Percentiles rank a stretch among this genome's conserved stretches.
phyloP scores from a whole-genome alignment of 2,888 invertebrate genomes.

The Campoplex nolae region DNA sequence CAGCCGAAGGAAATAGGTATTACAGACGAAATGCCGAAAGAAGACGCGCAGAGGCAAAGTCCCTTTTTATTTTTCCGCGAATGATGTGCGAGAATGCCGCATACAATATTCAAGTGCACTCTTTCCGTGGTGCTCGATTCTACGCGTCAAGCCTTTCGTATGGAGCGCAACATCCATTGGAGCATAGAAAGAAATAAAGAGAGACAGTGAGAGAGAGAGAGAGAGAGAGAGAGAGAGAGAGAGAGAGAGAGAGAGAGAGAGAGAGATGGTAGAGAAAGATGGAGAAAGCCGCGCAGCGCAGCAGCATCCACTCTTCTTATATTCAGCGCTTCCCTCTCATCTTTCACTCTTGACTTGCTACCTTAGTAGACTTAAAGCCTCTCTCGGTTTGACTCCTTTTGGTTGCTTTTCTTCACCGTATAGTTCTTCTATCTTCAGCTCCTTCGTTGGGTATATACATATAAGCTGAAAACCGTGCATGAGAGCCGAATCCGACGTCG shows the following conservation, averaged over 20 bases:
- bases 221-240: conserved; percentile 9
- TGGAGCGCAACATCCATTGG: conserved; percentile 43
- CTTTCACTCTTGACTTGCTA: conserved; percentile 59
- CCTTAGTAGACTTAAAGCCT: conserved; percentile 53
- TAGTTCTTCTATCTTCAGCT: conserved; percentile 26
- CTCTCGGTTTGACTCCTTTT: conserved; percentile 17
- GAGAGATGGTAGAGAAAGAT: background rate
- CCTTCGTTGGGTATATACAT: background rate
- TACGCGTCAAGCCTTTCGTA: conserved; percentile 73
- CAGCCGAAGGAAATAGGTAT: conserved; percentile 40
- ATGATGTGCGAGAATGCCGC: conserved; percentile 77
- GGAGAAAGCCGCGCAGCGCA: conserved; percentile 29
- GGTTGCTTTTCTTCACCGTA: conserved; percentile 1
- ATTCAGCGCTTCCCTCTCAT: conserved; percentile 41
- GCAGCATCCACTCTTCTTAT: conserved; percentile 44
- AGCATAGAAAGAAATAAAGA: conserved; percentile 15
- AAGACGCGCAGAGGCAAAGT: conserved; percentile 60
- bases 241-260: conserved; percentile 11
- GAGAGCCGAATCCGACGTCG: conserved; percentile 48
- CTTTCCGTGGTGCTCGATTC: conserved; percentile 76
- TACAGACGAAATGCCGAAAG: conserved; percentile 64
- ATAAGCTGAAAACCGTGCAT: conserved; percentile 33
- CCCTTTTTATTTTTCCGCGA: conserved; percentile 76
- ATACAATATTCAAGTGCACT: conserved; percentile 79
- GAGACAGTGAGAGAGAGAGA: conserved; percentile 3